Base-by-base conservation (phyloP, 1,140 invertebrate species). In the Galleria mellonella region DNA sequence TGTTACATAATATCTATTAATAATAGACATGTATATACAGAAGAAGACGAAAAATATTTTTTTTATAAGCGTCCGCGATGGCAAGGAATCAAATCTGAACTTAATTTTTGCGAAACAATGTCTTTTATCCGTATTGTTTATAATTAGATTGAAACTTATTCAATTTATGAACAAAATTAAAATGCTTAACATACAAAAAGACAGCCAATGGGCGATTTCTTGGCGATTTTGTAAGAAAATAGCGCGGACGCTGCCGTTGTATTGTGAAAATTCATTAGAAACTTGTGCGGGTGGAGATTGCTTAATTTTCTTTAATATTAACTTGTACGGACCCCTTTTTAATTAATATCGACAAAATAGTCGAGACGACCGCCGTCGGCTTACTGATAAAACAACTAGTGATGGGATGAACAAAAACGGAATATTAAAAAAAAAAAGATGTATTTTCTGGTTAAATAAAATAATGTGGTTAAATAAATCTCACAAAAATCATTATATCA, bases 251-350 rank as follows among this genome's bases (percentile, higher is more conserved):
- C 9, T 37, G n/a, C 2, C 30, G 27, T 29, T 72, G 50, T 70
- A 63, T 65, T 72, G 55, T 64, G 60, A 62, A 78, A 83, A 83
- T 82, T 82, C 74, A 83, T 79, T 82, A 74, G 39, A 51, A 73
- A 73, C 53, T 76, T 64, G 14, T 49, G 47, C 42, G 51, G 60
- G 47, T 65, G 74, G 74, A 72, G 77, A 75, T 81, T 76, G 77
- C 72, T 82, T 82, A 84, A 84, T 84, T 82, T 84, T 84, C 79
- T 84, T 84, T 81, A 84, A 82, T 84, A 84, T 84, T 82, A 82
- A 79, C 71, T 84, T 84, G 74, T 79, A 71, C 60, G 55, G 68
- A 69, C 61, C 74, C 72, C 75, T 79, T 78, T 83, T 84, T 84
- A 84, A 84, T 84, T 84, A 84, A 84, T 84, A 84, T 84, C 74